Evolutionary conservation across 2,888 invertebrate genomes (phyloP).

Genomic region (Aleiodes leptofemur): DNA sequence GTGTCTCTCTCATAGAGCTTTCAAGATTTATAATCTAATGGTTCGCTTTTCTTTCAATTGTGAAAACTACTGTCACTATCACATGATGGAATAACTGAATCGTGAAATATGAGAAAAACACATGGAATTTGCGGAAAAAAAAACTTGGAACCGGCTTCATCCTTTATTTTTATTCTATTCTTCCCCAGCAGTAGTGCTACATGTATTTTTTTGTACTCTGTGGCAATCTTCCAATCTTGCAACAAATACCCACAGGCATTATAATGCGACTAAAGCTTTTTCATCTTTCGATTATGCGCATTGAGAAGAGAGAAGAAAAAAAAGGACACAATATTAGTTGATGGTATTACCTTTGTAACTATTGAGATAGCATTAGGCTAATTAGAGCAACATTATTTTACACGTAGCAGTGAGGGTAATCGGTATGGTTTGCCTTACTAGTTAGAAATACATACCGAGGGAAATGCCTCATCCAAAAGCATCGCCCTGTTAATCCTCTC

Average conservation of each 20-base stretch:
- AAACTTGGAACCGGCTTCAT: neutral
- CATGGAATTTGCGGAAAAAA: neutral
- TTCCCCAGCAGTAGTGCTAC: neutral
- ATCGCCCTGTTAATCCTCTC: slow-evolving; percentile 19
- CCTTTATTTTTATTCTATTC: slow-evolving; percentile 10
- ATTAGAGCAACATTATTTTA: neutral
- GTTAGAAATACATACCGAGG: slow-evolving; percentile 4
- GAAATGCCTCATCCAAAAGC: slow-evolving; percentile 7
- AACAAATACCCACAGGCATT: neutral
- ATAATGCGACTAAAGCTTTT: neutral
- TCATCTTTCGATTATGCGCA: neutral
- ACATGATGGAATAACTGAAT: too few species aligned
- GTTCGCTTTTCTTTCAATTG: too few species aligned
- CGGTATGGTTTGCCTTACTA: slow-evolving; percentile 17
- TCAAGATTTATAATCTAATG: too few species aligned
- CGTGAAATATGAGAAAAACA: neutral
- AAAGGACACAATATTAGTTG: too few species aligned
- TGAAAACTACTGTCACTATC: too few species aligned
- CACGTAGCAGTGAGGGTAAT: slow-evolving; percentile 22
- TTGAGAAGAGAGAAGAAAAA: neutral
- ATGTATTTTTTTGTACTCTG: slow-evolving; percentile 9
- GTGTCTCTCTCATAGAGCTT: too few species aligned
- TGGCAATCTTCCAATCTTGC: slow-evolving; percentile 20
- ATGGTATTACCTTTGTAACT: too few species aligned
- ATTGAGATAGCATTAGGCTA: neutral